These are phyloP conservation scores for Siniperca undulata DNA, from an alignment of 2,797 vertebrate species.

Conservation along the genomic window DNA sequence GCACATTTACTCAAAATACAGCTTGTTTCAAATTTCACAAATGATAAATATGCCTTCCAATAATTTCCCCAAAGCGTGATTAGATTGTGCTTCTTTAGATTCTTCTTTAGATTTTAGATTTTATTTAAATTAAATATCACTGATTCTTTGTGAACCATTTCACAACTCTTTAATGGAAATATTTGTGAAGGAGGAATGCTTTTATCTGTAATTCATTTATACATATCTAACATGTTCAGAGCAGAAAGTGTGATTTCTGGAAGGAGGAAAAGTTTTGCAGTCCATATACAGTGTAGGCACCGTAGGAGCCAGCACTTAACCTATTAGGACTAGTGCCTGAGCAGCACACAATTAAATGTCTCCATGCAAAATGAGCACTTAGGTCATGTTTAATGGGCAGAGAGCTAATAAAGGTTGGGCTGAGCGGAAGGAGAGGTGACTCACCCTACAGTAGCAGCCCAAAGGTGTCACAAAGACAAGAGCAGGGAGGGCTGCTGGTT, in stretches of 20 bases:
- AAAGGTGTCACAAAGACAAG: slow-evolving; percentile 57
- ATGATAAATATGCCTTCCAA: slow-evolving; percentile 14
- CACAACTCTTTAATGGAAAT: slow-evolving; percentile 47
- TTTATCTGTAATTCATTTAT: slow-evolving; percentile 58
- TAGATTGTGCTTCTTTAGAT: background rate
- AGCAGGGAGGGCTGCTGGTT: slow-evolving; percentile 55
- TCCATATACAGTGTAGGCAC: slow-evolving; percentile 72
- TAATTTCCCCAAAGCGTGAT: slow-evolving; percentile 5
- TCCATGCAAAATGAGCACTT: slow-evolving; percentile 82
- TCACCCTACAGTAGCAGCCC: slow-evolving; percentile 60
- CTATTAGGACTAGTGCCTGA: slow-evolving; percentile 72
- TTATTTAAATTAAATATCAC: slow-evolving; percentile 44
- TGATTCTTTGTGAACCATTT: slow-evolving; percentile 41
- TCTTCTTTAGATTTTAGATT: slow-evolving; percentile 45
- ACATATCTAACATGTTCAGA: slow-evolving; percentile 46
- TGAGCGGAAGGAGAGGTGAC: slow-evolving; percentile 74
- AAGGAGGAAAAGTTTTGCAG: slow-evolving; percentile 71
- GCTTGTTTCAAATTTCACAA: background rate
- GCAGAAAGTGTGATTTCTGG: slow-evolving; percentile 51
- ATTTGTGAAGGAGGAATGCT: slow-evolving; percentile 40
- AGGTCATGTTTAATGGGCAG: slow-evolving; percentile 84
- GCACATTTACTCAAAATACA: slow-evolving; percentile 2
- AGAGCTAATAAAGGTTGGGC: slow-evolving; percentile 74
- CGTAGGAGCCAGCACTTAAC: slow-evolving; percentile 76
- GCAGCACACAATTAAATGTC: slow-evolving; percentile 81